Evolutionary conservation across 2,797 vertebrate species (phyloP).

Genomic region (Epinephelus malabaricus): DNA sequence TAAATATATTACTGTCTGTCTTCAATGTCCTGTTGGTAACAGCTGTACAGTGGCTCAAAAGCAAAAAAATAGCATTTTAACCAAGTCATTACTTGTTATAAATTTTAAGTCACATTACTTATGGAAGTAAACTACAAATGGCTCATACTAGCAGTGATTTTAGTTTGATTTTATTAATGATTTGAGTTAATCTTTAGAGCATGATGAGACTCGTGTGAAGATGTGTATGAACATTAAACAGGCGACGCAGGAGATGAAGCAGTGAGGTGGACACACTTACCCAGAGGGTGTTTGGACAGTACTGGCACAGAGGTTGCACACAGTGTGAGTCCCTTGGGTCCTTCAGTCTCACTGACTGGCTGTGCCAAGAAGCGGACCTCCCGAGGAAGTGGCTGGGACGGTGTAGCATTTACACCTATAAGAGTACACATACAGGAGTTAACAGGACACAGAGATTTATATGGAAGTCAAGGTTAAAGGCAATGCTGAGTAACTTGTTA

Average conservation of each 20-base stretch:
- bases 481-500: not conserved
- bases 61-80: too few species aligned
- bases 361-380: constrained; percentile 84
- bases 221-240: not conserved
- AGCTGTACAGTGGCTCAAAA: too few species aligned
- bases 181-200: not conserved
- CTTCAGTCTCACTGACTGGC: constrained; percentile 39
- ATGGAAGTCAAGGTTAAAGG: not conserved
- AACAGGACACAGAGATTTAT: not conserved
- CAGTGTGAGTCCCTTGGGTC: constrained; percentile 76
- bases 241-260: not conserved
- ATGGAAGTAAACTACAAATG: constrained; percentile 2
- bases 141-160: not conserved
- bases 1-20: too few species aligned
- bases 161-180: not conserved
- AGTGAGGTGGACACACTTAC: constrained; percentile 77
- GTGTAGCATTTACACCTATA: constrained; percentile 87
- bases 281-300: constrained; percentile 89
- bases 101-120: not conserved
- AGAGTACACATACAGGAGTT: not conserved
- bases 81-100: too few species aligned
- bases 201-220: not conserved
- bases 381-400: constrained; percentile 65
- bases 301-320: constrained; percentile 83
- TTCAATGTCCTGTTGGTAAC: too few species aligned